A percentile compares a stretch with the other conserved stretches of the same genome.
Evolutionary conservation across 2,113 vertebrate genomes (phyloP).

Genomic region (Microcebus murinus): DNA sequence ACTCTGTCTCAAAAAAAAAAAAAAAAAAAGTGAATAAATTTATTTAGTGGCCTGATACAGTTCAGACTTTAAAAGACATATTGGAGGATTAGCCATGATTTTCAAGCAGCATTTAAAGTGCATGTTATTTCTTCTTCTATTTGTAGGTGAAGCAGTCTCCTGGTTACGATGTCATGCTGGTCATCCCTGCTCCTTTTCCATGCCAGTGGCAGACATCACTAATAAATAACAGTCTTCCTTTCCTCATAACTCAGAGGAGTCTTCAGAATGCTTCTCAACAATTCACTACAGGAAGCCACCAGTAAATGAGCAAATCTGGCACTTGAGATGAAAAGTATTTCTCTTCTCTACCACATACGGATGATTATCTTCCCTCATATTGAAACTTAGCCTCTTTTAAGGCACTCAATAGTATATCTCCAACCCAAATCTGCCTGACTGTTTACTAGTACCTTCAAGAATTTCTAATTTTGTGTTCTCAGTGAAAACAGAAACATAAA

Average conservation of each 20-base stretch:
- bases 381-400: no score
- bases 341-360: no score
- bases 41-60: neutral
- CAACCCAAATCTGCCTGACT: no score
- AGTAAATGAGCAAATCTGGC: no score
- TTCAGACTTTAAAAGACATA: neutral
- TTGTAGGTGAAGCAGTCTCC: neutral
- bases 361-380: no score
- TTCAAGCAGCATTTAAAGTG: neutral
- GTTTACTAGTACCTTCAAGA: no score
- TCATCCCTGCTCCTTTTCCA: rapidly evolving
- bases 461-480: neutral
- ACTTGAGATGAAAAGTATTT: no score
- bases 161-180: neutral
- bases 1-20: no score
- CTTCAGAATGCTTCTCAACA: neutral
- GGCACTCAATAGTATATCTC: no score
- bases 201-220: neutral
- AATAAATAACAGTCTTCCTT: neutral
- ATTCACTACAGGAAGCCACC: no score
- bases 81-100: neutral
- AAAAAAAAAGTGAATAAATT: neutral
- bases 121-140: neutral
- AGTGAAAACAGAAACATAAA: rapidly evolving
- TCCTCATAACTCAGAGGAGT: neutral